Evolutionary conservation across 2,113 vertebrate species (phyloP).

Genomic region (Melanotaenia duboulayi): DNA sequence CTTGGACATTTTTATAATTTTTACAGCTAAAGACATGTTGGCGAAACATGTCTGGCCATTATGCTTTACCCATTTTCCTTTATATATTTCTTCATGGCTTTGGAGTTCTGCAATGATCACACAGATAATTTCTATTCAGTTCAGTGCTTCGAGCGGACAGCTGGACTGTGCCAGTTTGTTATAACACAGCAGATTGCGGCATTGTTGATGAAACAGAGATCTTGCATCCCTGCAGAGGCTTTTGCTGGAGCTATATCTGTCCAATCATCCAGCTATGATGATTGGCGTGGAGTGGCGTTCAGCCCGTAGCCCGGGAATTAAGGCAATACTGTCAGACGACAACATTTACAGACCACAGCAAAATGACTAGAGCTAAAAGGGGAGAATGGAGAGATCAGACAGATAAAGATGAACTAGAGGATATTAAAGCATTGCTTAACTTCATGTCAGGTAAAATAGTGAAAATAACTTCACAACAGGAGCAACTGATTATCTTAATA

Average conservation of each 20-base stretch:
- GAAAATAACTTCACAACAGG: no score
- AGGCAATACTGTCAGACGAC: no score
- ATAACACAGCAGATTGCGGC: neutral
- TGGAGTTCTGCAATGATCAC: neutral
- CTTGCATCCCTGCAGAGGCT: neutral
- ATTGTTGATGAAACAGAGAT: slow-evolving; percentile 18
- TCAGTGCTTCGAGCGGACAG: slow-evolving; percentile 1
- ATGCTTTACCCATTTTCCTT: neutral
- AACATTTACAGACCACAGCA: no score
- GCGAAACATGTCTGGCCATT: neutral
- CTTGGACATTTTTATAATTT: neutral
- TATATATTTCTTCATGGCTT: neutral
- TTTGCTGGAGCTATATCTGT: slow-evolving; percentile 11
- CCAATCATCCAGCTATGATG: slow-evolving; percentile 5
- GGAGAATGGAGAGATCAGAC: no score
- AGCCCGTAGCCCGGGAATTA: no score
- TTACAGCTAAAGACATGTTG: neutral
- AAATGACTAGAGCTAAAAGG: no score
- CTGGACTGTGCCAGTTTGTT: neutral
- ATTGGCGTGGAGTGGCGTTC: no score
- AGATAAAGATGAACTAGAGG: no score
- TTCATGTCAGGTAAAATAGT: no score
- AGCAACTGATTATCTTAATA: no score
- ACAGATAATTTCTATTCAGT: neutral
- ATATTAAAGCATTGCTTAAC: no score